Evolutionary conservation across 2,888 invertebrate species (phyloP).

Genomic region (Drosophila robusta): DNA sequence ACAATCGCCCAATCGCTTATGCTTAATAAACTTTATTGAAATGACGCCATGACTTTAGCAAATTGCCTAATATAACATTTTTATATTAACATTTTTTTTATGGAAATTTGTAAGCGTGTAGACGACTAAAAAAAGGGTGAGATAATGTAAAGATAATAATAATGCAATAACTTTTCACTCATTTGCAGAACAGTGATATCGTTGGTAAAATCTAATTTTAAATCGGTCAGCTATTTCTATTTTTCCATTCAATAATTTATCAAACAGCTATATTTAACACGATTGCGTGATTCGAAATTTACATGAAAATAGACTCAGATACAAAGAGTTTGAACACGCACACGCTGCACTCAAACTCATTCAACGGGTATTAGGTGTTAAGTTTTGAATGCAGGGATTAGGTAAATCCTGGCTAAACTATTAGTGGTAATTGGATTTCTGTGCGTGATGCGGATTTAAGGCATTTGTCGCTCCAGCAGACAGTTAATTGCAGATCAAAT

Average conservation of each 20-base stretch:
- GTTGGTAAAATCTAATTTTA: background rate
- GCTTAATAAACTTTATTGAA: conserved; percentile 29
- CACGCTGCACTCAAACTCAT: background rate
- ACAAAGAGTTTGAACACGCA: conserved; percentile 3
- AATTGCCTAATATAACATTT: conserved; percentile 9
- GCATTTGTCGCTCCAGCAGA: conserved; percentile 23
- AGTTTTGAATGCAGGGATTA: background rate
- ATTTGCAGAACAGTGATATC: background rate
- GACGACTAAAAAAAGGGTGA: background rate
- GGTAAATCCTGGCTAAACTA: conserved; percentile 9
- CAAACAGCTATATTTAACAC: background rate
- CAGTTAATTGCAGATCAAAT: conserved; percentile 65
- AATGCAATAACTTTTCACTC: background rate
- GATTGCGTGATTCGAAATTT: background rate
- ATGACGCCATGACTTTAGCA: conserved; percentile 12
- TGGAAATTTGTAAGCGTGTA: background rate
- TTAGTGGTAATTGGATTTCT: conserved; percentile 26
- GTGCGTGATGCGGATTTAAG: conserved; percentile 32
- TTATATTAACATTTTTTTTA: conserved; percentile 6
- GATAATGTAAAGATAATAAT: background rate
- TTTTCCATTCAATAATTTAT: background rate
- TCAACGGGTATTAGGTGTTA: background rate
- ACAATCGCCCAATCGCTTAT: conserved; percentile 20
- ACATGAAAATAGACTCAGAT: conserved; percentile 5
- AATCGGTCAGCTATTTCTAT: background rate